These are phyloP conservation scores for Pseudachorutes palmiensis DNA, from an alignment of 1,140 invertebrate genomes.

Conservation along the genomic window DNA sequence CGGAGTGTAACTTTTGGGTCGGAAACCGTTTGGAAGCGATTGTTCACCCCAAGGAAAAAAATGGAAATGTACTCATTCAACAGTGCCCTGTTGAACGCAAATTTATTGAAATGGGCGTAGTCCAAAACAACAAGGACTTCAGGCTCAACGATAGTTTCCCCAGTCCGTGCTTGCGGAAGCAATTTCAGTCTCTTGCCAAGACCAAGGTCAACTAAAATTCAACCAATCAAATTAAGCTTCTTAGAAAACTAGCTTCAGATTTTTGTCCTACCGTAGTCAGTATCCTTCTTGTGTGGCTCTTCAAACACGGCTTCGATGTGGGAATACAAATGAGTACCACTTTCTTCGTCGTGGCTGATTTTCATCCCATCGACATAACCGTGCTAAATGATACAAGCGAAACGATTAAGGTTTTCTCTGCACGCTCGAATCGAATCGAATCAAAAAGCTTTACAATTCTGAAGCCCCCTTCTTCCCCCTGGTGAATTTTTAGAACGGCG, in stretches of 20 bases:
- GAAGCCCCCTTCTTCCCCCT: neutral
- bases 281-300: neutral
- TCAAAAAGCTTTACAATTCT: no score
- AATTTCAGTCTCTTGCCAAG: neutral
- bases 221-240: neutral
- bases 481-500: conserved; percentile 7
- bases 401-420: no score
- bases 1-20: conserved; percentile 9
- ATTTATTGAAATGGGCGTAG: conserved; percentile 9
- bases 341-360: neutral
- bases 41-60: conserved; percentile 13
- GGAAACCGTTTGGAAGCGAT: neutral
- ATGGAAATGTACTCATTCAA: conserved; percentile 11
- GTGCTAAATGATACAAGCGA: conserved; percentile 1
- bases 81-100: conserved; percentile 8
- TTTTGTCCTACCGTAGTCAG: neutral
- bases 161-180: neutral
- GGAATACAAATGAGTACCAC: neutral
- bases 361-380: neutral
- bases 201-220: neutral
- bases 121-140: conserved; percentile 17
- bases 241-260: conserved; percentile 5
- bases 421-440: no score
- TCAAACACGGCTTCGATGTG: neutral
- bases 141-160: neutral